Evolutionary conservation across 1,140 invertebrate species (phyloP).

Genomic region (Dendrolimus punctatus): DNA sequence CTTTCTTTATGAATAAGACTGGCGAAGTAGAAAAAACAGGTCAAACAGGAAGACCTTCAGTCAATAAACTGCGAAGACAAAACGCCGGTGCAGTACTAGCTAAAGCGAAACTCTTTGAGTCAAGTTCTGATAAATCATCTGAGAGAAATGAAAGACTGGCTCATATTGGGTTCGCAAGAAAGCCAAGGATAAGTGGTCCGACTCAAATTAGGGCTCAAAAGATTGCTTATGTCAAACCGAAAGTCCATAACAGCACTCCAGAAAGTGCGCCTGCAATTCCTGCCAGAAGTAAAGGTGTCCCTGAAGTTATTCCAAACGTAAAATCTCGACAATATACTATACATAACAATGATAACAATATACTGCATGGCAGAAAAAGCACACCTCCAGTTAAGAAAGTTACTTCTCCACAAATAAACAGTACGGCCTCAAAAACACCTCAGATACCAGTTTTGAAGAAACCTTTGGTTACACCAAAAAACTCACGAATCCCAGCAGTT

Average conservation of each 20-base stretch:
- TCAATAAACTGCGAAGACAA: constrained; percentile 74
- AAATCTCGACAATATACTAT: constrained; percentile 7
- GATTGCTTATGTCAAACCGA: constrained; percentile 29
- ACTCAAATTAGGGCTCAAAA: constrained; percentile 34
- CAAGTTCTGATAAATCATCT: constrained; percentile 62
- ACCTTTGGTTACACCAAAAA: constrained; percentile 40
- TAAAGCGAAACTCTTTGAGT: constrained; percentile 76
- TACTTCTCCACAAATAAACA: constrained; percentile 37
- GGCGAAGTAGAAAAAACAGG: constrained; percentile 45
- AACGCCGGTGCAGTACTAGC: constrained; percentile 78
- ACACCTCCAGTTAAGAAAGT: constrained; percentile 43
- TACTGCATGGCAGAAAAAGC: constrained; percentile 33
- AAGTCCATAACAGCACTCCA: constrained; percentile 15
- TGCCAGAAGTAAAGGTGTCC: constrained; percentile 11
- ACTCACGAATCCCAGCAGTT: constrained; percentile 26
- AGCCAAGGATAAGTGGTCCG: constrained; percentile 35
- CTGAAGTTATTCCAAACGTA: constrained; percentile 8
- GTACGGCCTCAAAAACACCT: constrained; percentile 24
- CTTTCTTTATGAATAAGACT: constrained; percentile 63
- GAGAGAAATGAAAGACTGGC: constrained; percentile 40
- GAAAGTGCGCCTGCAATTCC: constrained; percentile 13
- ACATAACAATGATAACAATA: constrained; percentile 14
- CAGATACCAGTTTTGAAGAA: constrained; percentile 49
- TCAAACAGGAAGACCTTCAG: constrained; percentile 73
- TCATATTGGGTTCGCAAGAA: constrained; percentile 48